Evolutionary conservation across 2,113 vertebrate genomes (phyloP).

Genomic region (Dicerorhinus sumatrensis): DNA sequence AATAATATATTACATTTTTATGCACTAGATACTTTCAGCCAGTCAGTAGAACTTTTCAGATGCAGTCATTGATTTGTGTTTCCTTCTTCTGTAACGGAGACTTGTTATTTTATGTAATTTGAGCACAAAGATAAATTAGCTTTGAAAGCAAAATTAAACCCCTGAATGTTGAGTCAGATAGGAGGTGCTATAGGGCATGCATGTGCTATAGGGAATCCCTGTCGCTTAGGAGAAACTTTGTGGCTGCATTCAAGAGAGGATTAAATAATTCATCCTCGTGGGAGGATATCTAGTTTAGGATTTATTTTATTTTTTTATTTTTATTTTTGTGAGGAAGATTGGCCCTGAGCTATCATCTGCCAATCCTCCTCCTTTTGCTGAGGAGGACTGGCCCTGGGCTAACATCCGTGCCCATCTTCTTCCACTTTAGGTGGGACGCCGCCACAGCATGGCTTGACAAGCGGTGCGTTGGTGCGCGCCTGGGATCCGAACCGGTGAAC

Average conservation of each 20-base stretch:
- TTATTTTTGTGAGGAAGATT: no score
- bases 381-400: no score
- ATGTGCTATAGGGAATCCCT: neutral
- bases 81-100: neutral
- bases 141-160: neutral
- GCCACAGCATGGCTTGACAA: no score
- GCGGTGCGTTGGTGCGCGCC: no score
- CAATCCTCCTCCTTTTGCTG: no score
- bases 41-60: slow-evolving; percentile 3
- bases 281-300: neutral
- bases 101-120: slow-evolving; percentile 28
- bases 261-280: neutral
- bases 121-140: neutral
- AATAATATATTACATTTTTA: neutral
- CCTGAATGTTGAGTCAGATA: neutral
- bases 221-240: neutral
- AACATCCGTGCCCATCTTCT: no score
- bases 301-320: neutral
- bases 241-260: neutral
- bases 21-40: neutral
- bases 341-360: no score
- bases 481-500: no score
- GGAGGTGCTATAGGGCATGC: no score
- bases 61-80: neutral
- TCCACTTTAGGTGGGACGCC: no score